phyloP scores from a whole-genome alignment of 2,113 vertebrate species.

The Microtus ochrogaster region DNA sequence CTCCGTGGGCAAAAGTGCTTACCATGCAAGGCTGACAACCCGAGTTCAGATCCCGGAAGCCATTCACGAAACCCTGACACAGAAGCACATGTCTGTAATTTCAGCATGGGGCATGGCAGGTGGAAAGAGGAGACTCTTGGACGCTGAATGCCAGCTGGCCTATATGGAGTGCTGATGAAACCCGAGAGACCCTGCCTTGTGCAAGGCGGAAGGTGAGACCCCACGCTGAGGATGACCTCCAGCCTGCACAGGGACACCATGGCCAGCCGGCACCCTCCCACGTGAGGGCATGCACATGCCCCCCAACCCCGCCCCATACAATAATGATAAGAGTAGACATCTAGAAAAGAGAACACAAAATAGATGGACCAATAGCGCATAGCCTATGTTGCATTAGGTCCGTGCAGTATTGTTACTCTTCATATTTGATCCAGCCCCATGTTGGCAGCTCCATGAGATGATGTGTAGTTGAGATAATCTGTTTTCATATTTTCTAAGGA shows the following conservation, averaged over 20 bases:
- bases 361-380: not conserved
- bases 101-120: not conserved
- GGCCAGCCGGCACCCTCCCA: not conserved
- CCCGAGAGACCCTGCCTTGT: not conserved
- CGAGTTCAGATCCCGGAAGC: not conserved
- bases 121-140: not conserved
- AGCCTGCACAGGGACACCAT: not conserved
- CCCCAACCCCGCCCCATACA: fast-evolving
- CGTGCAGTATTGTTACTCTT: not conserved
- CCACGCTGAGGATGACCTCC: too few relatives aligned
- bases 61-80: not conserved
- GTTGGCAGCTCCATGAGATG: not conserved
- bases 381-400: not conserved
- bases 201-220: not conserved
- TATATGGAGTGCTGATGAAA: not conserved
- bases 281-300: not conserved
- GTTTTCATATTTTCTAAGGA: not conserved
- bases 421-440: not conserved
- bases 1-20: not conserved
- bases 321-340: not conserved
- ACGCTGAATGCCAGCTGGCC: not conserved
- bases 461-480: not conserved
- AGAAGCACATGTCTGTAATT: too few relatives aligned
- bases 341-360: not conserved
- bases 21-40: too few relatives aligned